Evolutionary conservation across 2,113 vertebrate species (phyloP), one percentile per base, ranked within the genome.

Genomic region (Tyrannus savana): DNA sequence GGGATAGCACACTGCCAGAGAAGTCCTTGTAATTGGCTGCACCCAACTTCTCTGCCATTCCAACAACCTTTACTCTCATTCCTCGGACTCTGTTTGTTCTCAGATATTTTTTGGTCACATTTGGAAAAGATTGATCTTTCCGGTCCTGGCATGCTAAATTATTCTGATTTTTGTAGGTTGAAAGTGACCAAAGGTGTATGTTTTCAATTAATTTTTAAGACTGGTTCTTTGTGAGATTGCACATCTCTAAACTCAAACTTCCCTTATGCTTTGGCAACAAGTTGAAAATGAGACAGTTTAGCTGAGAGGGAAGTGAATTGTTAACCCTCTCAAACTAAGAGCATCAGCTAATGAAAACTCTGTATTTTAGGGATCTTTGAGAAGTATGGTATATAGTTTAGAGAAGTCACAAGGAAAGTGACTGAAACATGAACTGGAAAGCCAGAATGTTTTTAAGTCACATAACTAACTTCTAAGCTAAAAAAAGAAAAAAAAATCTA

Each of bases 141-240:
- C 1, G 0, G 85, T 87, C 84, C 68, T 67, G 85, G 62, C 56
- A 78, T 79, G 72, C 67, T 85, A 76, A 83, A 90, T 96, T 85
- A 71, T 66, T 91, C 90, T 97, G 67, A n/a, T 91, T 95, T 96
- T 97, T 84, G 2, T 90, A 94, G 95, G 49, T 33, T 85, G 95
- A 84, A 95, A 96, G 86, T 96, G 73, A 93, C 50, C 62, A 94
- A 95, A 84, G 21, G 15, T 95, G 10, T 86, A 72, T 91, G 71
- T 81, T 96, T 87, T 58, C 82, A 81, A 89, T 94, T 84, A 73
- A 53, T 79, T 96, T 78, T 93, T 86, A 79, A 84, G 66, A 66
- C 8, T 63, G 12, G 8, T 64, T 92, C 33, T 77, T 87, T 73
- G 49, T 69, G 73, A 62, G 24, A 41, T 62, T 75, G 60, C 22